A percentile compares a stretch with the other conserved stretches of the same genome.
Evolutionary conservation across 2,797 vertebrate species (phyloP).

Genomic region (Myotis myotis): DNA sequence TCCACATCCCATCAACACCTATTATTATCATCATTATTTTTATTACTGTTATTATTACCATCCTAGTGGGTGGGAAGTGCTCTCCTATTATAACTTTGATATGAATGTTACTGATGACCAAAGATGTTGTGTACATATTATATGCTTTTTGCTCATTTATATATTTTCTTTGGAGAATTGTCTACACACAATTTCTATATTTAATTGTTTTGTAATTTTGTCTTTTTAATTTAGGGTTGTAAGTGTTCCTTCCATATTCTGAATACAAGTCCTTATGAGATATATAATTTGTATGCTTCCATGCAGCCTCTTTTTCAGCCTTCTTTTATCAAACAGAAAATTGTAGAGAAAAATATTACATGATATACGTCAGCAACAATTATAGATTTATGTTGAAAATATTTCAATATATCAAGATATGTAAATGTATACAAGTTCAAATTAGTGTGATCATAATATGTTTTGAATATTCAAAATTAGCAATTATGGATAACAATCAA

Average conservation of each 20-base stretch:
- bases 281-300: neutral
- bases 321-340: neutral
- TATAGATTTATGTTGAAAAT: neutral
- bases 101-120: neutral
- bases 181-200: neutral
- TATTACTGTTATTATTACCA: neutral
- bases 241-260: neutral
- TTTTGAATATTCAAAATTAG: neutral
- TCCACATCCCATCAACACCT: neutral
- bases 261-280: neutral
- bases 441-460: neutral
- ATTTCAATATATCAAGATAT: neutral
- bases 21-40: neutral
- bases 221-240: neutral
- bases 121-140: neutral
- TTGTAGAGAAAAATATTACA: neutral
- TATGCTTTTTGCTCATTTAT: neutral
- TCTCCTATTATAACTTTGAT: neutral
- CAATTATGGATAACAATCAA: neutral
- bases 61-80: neutral
- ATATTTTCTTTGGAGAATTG: neutral
- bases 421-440: neutral
- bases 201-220: neutral
- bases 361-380: neutral
- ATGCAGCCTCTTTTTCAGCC: neutral